Conservation (phyloP, 2,888 invertebrate genomes). For the Elegia similella region DNA sequence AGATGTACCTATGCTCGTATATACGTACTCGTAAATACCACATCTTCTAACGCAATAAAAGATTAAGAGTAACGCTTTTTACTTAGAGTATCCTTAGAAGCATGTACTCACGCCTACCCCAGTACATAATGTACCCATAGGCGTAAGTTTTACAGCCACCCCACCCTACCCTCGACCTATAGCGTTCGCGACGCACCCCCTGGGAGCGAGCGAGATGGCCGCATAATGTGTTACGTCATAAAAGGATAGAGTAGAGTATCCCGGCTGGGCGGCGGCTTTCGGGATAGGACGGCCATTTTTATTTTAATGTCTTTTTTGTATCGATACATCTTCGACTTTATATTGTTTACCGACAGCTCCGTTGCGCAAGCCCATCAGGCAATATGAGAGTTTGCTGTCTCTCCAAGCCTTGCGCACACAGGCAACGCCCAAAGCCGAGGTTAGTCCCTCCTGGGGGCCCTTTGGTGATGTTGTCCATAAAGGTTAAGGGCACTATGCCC, state of each 20-base stretch:
- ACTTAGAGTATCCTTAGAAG: neutral
- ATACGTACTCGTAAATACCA: neutral
- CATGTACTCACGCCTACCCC: conserved; percentile 13
- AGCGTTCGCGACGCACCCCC: conserved; percentile 27
- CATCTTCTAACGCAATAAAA: neutral
- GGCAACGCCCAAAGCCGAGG: no score
- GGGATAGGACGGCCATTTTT: conserved; percentile 8
- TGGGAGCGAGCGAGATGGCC: conserved; percentile 50
- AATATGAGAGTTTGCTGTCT: no score
- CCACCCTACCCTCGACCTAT: conserved; percentile 50
- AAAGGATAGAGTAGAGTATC: conserved; percentile 29
- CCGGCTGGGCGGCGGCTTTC: neutral
- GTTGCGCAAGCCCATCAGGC: no score
- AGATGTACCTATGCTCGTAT: neutral
- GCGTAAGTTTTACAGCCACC: conserved; percentile 64
- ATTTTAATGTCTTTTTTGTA: conserved; percentile 7
- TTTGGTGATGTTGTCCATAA: no score
- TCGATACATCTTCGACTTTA: neutral
- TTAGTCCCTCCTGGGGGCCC: no score
- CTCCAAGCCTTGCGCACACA: no score
- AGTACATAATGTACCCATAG: conserved; percentile 40
- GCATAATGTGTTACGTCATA: conserved; percentile 41
- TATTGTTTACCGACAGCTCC: no score
- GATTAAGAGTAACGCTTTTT: neutral
- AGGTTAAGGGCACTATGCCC: no score